Evolutionary conservation across 2,797 vertebrate genomes (phyloP), one percentile per base, ranked within the genome.

Genomic region (Crocidura indochinensis): DNA sequence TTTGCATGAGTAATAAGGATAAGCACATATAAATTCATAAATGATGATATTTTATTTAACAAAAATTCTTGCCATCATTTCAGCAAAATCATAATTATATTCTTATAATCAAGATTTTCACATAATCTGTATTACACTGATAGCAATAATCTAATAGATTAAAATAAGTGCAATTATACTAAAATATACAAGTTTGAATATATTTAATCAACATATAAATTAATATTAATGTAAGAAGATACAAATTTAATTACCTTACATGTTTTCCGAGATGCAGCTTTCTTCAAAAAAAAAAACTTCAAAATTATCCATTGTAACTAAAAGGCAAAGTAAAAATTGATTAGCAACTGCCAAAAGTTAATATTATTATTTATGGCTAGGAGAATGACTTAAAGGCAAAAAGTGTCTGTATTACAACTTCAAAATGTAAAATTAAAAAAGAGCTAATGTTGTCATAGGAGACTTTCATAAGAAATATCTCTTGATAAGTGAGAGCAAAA

Each of bases 151-250:
- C 15, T 65, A 86, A 90, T n/a, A 83, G 81, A 72, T 80, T 92
- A 79, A 85, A 84, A 38, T 38, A 86, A 91, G 85, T 83, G 64
- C 60, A 88, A 86, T 88, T 83, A 62, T 88, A 53, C 64, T 87
- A 88, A 94, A 86, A 86, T 84, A 51, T 31, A 88, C 22, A 81
- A 49, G 69, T 84, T 79, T 53, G 47, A 83, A 71, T 83, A 26
- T 49, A 82, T 77, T 87, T 87, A 64, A 78, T 90, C 51, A 88
- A 56, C 79, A 90, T 53, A 68, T 69, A 83, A 83, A 81, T 83
- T 53, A 79, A 17, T 53, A 4, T 65, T 69, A 89, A 68, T 20
- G 2, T 78, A 74, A 84, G 60, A 93, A 29, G 74, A 15, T 68
- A 77, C 80, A 60, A 72, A 27, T 82, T 53, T 82, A 77, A 77